These are phyloP conservation scores for Mycteria americana DNA, from an alignment of 2,797 vertebrate species.

Conservation along the genomic window DNA sequence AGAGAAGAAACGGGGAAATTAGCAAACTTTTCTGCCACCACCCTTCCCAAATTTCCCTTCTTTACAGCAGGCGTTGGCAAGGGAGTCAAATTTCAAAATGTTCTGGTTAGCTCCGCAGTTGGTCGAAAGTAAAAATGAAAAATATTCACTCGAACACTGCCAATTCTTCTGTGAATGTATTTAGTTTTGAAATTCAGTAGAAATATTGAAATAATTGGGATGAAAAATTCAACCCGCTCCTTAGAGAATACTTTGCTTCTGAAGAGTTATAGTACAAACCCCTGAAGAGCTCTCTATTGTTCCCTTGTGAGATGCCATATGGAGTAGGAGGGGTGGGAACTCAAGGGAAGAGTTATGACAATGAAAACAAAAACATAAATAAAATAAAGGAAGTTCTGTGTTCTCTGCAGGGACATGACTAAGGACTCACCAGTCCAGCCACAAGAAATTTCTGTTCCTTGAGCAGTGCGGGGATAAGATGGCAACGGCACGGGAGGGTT, in stretches of 20 bases:
- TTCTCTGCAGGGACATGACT: slow-evolving; percentile 27
- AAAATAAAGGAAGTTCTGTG: slow-evolving; percentile 64
- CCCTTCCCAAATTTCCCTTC: slow-evolving; percentile 22
- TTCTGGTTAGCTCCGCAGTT: slow-evolving; percentile 55
- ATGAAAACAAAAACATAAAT: slow-evolving; percentile 69
- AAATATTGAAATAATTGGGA: slow-evolving; percentile 59
- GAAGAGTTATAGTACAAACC: slow-evolving; percentile 43
- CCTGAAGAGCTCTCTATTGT: slow-evolving; percentile 61
- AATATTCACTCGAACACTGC: slow-evolving; percentile 18
- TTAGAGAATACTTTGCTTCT: slow-evolving; percentile 33
- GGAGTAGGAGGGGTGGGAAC: slow-evolving; percentile 65
- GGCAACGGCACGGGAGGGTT: neutral
- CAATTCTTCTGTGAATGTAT: slow-evolving; percentile 19
- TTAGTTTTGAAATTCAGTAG: slow-evolving; percentile 37
- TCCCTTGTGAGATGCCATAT: slow-evolving; percentile 65
- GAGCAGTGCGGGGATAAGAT: neutral
- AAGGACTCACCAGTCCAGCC: slow-evolving; percentile 9
- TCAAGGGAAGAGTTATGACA: slow-evolving; percentile 59
- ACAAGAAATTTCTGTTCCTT: neutral
- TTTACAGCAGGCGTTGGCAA: slow-evolving; percentile 14
- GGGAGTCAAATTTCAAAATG: slow-evolving; percentile 46
- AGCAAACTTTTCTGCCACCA: neutral
- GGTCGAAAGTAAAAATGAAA: slow-evolving; percentile 59
- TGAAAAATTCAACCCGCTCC: slow-evolving; percentile 32
- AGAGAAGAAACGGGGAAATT: neutral